These are phyloP conservation scores for Amniataba percoides DNA, from an alignment of 2,797 vertebrate genomes.

Conservation along the genomic window DNA sequence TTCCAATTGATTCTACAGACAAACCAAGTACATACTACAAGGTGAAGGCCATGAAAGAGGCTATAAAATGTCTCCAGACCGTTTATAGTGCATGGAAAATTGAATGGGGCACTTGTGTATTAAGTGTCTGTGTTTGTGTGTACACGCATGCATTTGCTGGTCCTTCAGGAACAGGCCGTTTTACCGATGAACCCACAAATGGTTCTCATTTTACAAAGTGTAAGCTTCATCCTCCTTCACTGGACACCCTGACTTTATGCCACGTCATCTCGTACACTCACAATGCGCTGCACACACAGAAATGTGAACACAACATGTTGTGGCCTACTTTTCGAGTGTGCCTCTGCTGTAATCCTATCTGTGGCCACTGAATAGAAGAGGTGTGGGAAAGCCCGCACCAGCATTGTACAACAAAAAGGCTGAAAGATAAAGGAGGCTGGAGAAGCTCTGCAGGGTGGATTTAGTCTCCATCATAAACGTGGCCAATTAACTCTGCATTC, in stretches of 20 bases:
- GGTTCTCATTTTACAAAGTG: conserved; percentile 54
- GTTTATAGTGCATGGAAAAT: conserved; percentile 2
- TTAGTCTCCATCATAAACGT: conserved; percentile 47
- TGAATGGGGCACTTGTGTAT: not conserved
- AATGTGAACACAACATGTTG: conserved; percentile 53
- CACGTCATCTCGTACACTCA: conserved; percentile 38
- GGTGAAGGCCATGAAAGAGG: not conserved
- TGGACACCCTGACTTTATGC: conserved; percentile 36
- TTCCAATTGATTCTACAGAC: conserved; percentile 31
- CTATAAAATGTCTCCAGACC: not conserved
- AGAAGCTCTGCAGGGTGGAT: conserved; percentile 42
- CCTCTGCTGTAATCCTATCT: conserved; percentile 76
- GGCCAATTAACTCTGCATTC: conserved; percentile 59
- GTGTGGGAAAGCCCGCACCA: conserved; percentile 75
- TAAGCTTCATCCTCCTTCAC: conserved; percentile 54
- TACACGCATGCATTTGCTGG: not conserved
- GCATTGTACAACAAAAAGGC: conserved; percentile 51
- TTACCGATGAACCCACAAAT: conserved; percentile 20
- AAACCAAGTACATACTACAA: not conserved
- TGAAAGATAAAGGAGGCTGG: conserved; percentile 36
- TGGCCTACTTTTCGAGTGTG: conserved; percentile 78
- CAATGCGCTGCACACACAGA: conserved; percentile 30
- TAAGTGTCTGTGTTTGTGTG: not conserved
- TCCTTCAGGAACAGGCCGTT: conserved; percentile 10
- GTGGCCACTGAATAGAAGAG: conserved; percentile 60